Percentiles rank a stretch among this genome's conserved stretches.
Conservation (phyloP, 2,888 invertebrate genomes). For the Drepanosiphum platanoidis region DNA sequence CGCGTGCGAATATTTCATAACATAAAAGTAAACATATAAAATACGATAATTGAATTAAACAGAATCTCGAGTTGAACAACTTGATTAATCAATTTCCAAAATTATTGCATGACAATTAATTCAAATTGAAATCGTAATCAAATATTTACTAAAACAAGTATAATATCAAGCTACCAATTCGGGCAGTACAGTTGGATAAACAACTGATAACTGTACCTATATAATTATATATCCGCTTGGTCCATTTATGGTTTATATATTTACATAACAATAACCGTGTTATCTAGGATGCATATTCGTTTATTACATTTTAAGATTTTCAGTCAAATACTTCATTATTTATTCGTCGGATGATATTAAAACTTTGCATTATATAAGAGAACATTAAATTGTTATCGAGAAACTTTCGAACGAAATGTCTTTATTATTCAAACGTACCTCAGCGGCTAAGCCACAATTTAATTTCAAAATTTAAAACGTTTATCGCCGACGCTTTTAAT, state of each 20-base stretch:
- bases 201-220: not conserved
- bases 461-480: constrained; percentile 11
- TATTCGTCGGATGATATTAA: constrained; percentile 1
- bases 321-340: not conserved
- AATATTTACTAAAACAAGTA: not conserved
- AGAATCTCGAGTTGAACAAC: no score
- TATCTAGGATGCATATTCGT: not conserved
- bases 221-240: not conserved
- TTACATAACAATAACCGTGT: not conserved
- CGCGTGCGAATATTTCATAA: no score
- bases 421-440: constrained; percentile 14
- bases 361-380: not conserved
- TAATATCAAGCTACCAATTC: not conserved
- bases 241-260: not conserved
- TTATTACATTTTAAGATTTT: not conserved
- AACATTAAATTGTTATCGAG: constrained; percentile 27
- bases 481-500: constrained; percentile 6
- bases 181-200: not conserved
- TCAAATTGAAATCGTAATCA: not conserved
- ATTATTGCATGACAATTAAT: no score
- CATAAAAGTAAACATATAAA: no score
- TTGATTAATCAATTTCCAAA: no score
- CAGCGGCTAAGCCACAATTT: not conserved
- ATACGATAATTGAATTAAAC: no score
- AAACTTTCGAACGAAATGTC: constrained; percentile 23